Base-by-base conservation (phyloP, 2,113 vertebrate species). In the Alligator mississippiensis region DNA sequence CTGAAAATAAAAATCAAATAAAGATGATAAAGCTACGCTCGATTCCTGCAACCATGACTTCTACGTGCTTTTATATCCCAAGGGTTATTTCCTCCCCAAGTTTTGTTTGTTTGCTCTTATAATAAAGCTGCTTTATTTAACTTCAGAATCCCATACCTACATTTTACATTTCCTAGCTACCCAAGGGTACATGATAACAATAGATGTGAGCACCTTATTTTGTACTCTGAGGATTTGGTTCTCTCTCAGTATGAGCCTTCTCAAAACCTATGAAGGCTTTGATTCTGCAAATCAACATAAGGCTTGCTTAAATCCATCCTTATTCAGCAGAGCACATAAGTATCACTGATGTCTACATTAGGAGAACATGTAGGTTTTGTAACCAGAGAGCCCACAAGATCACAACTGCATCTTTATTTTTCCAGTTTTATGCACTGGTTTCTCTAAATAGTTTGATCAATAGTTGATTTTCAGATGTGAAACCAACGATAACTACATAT, bases 1-100 rank as follows among this genome's bases (percentile, higher is more conserved):
- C 98, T 99, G 93, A 17, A 94, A 86, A 74, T 79, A 91, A 78
- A 93, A 80, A 80, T 6, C 30, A 58, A 74, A 24, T 59, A 54
- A 54, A 79, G 66, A 77, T 78, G 75, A 90, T 81, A 54, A 87
- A 87, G 28, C 28, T 80, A 4, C 25, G 54, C 4, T 21, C 9
- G 14, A 38, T 74, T 74, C 2, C 24, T 57, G 21, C 28, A 5
- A 72, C 82, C 28, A 9, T 54, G 59, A 28, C 27, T 27, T 38
- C 5, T 66, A 17, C 47, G 90, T 47, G 57, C 11, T 85, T 82
- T 30, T 27, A 55, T 18, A 64, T 59, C 64, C 38, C 21, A 14
- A 63, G 47, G 38, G 60, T 6, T 11, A 1, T 27, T 24, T 34
- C 8, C 38, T 63, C 15, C 75, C 75, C 75, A 70, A 9, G 7